Evolutionary conservation across 2,113 vertebrate genomes (phyloP), one percentile per base, ranked within the genome.

Genomic region (Acrocephalus kingi): DNA sequence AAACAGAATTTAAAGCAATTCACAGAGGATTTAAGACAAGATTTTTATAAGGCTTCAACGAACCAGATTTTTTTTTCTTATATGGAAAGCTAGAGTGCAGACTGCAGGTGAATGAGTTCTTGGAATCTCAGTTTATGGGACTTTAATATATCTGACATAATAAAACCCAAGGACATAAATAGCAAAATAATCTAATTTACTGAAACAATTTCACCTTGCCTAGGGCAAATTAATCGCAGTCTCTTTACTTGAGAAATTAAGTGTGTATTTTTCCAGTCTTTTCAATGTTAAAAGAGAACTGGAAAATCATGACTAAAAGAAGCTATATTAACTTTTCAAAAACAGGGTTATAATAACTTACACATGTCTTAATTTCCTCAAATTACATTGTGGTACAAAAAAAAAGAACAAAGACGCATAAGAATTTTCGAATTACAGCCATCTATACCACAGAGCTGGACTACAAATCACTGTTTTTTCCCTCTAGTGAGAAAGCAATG

Each of bases 31-130:
- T 96, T 71, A 87, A 49, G 76, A 49, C 30, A 80, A 79, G 91
- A 94, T 49, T 80, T 62, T 52, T 72, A 48, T 2, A 37, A 61
- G 35, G 17, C 63, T 91, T 90, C 90, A 96, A 94, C 97, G 62
- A 79, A 41, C 6, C 8, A 16, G 24, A 2, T 3, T 39, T 35
- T 76, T 31, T 73, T n/a, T 43, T 84, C 48, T 81, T 81, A n/a
- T 83, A 75, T 54, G 41, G 82, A 94, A 95, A 96, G 72, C 67
- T 89, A 83, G 33, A 93, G 25, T 78, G 41, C 61, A 71, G 49
- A 87, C 37, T 95, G 49, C 63, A 93, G 66, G 58, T 95, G 43
- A 97, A 68, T 73, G 77, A 94, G 56, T 95, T 95, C 89, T 96
- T 93, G 74, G 73, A 87, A 56, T 69, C 16, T 51, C 73, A 84